Evolutionary conservation across 2,797 vertebrate genomes (phyloP), one percentile per base, ranked within the genome.

Genomic region (Onychomys arenicola): DNA sequence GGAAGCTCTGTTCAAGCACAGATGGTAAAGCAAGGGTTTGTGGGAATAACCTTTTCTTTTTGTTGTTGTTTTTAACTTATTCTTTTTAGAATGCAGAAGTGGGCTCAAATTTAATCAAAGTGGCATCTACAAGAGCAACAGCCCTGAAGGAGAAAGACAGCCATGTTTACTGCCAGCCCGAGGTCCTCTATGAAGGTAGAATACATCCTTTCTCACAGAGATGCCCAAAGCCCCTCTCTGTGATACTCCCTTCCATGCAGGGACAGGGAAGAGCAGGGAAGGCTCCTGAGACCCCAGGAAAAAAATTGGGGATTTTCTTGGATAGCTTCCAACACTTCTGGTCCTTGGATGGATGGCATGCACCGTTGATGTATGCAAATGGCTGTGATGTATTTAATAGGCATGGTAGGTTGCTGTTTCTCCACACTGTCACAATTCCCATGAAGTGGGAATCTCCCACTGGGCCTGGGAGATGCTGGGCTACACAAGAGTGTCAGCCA

Each of bases 161-260:
- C 32, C 98, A 97, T 0, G 97, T 99, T 80, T 99, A 98, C 95
- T 99, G 99, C 96, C 98, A 97, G 2, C 98, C 99, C 0, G 99
- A 99, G 98, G 96, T 52, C 1, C 84, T 99, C 0, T 99, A 98
- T 84, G 95, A 99, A 98, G 99, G 99, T 99, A 98, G 97, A 90
- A 76, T 19, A n/a, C 3, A 4, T 0, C 52, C 25, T 93, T 77
- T 65, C 6, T 52, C 7, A 2, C 16, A 17, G 43, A 32, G 37
- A 32, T 11, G 14, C 29, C 21, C 19, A 14, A 59, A 78, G 29
- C 52, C 32, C 82, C 40, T 49, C 67, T 71, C 21, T 0, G 0
- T n/a, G 25, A 23, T 3, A 23, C 40, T 46, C 75, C 25, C 16
- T 23, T 59, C 5, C 0, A 2, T 2, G 3, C 25, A 2, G 0